Conservation (phyloP, 2,888 invertebrate genomes). For the Sipha maydis region DNA sequence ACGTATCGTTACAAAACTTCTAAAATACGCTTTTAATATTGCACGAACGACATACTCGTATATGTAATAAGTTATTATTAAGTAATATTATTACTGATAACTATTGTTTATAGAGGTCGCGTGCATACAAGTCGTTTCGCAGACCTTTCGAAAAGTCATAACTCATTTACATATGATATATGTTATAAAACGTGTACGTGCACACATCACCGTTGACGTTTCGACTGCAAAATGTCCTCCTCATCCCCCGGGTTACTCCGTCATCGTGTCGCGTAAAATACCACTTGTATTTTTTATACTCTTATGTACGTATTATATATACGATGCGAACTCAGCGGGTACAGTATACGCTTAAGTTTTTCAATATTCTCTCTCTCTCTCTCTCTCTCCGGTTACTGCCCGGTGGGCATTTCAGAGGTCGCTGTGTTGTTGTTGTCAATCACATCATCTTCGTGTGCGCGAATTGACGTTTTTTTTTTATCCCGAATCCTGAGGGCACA, state of each 20-base stretch:
- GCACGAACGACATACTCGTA: too few relatives aligned
- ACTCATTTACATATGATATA: neutral
- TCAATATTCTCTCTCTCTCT: neutral
- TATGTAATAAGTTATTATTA: too few relatives aligned
- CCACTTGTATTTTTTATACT: too few relatives aligned
- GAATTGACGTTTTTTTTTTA: neutral
- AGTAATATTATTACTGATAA: too few relatives aligned
- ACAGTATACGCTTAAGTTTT: neutral
- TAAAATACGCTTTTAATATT: too few relatives aligned
- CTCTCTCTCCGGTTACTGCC: neutral
- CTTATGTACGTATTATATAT: too few relatives aligned
- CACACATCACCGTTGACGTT: neutral
- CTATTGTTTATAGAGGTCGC: neutral
- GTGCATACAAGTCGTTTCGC: neutral
- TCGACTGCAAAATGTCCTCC: neutral
- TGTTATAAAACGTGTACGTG: neutral
- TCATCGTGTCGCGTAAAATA: neutral
- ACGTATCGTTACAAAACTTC: too few relatives aligned
- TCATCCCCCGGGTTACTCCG: neutral
- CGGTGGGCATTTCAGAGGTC: conserved; percentile 22
- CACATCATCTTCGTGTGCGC: neutral
- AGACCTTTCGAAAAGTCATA: neutral
- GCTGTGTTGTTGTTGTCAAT: conserved; percentile 29
- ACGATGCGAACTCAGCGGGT: neutral
- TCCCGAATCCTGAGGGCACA: neutral